phyloP scores from a whole-genome alignment of 1,140 invertebrate genomes.

The Micrasema longulum region DNA sequence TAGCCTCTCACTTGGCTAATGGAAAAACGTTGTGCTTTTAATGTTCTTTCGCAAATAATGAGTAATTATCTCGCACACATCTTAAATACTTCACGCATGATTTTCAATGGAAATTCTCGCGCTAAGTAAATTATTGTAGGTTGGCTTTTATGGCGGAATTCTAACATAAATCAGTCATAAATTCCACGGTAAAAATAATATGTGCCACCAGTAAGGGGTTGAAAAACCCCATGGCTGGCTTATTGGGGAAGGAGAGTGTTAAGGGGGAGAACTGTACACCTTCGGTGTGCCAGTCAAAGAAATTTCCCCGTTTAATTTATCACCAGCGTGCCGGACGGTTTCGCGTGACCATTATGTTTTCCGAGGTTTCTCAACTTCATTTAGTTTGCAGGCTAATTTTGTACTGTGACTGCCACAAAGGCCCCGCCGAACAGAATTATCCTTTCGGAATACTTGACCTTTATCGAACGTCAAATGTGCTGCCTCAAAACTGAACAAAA shows the following conservation, averaged over 20 bases:
- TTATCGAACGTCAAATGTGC: no score
- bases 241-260: background rate
- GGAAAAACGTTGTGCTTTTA: conserved; percentile 8
- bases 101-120: conserved; percentile 1
- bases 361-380: no score
- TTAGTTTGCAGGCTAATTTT: no score
- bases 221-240: conserved; percentile 21
- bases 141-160: conserved; percentile 1
- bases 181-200: conserved; percentile 25
- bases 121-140: background rate
- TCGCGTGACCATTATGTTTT: conserved; percentile 48
- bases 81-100: conserved; percentile 10
- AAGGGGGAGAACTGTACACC: background rate
- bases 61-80: conserved; percentile 3
- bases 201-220: conserved; percentile 25
- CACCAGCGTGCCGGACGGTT: background rate
- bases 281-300: conserved; percentile 35
- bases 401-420: no score
- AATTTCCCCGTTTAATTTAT: conserved; percentile 33
- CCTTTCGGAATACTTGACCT: no score
- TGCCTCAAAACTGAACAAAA: no score
- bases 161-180: conserved; percentile 23
- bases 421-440: no score
- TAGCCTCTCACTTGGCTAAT: background rate
- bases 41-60: conserved; percentile 3